These are phyloP conservation scores for Nothobranchius kuhntae DNA, from an alignment of 2,113 vertebrate genomes.

Conservation along the genomic window DNA sequence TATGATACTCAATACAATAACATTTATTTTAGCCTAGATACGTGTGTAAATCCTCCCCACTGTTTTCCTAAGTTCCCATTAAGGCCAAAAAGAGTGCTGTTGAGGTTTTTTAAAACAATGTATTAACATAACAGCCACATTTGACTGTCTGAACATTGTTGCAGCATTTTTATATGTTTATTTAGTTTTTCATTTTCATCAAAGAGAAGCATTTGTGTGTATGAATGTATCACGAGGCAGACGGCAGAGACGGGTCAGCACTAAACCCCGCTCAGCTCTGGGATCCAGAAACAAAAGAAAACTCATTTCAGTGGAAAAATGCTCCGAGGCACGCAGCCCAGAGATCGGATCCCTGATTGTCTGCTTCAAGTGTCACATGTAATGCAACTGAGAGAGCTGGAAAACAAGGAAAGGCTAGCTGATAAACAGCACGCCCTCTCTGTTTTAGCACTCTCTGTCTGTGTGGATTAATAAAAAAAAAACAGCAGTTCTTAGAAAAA, in stretches of 20 bases:
- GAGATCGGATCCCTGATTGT: conserved; percentile 50
- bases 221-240: conserved; percentile 27
- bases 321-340: conserved; percentile 32
- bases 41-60: no score
- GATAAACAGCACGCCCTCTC: conserved; percentile 50
- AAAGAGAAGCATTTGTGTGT: conserved; percentile 11
- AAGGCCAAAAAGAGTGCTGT: conserved; percentile 19
- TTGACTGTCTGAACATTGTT: conserved; percentile 1
- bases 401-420: conserved; percentile 22
- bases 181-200: conserved; percentile 3
- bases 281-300: conserved; percentile 62
- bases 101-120: not conserved
- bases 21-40: no score
- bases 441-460: conserved; percentile 21
- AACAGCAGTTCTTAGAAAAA: conserved; percentile 5
- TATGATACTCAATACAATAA: no score
- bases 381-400: conserved; percentile 34
- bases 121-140: conserved; percentile 14
- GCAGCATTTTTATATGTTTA: not conserved
- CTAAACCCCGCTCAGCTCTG: conserved; percentile 30
- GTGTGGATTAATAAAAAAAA: conserved; percentile 19
- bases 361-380: conserved; percentile 50
- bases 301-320: conserved; percentile 67
- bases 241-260: conserved; percentile 25
- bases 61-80: not conserved